phyloP scores from a whole-genome alignment of 30 jellyfish, hydroid and myxozoan species.

The Hydra vulgaris region DNA sequence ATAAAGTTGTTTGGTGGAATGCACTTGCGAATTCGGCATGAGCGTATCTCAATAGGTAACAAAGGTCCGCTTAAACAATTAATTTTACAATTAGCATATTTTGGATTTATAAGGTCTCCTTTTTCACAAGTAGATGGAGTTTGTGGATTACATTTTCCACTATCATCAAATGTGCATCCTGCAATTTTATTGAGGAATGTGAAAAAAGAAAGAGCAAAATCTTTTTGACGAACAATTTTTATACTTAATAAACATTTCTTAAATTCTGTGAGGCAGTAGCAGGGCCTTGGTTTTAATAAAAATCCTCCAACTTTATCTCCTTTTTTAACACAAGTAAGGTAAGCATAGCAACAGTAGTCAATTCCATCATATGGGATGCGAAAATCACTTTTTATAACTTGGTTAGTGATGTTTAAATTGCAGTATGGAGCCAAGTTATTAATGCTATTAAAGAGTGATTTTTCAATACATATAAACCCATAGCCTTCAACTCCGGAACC shows the following conservation, averaged over 20 bases:
- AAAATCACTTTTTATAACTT: conserved; percentile 6
- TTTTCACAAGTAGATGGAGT: conserved; percentile 32
- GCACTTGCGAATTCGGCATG: conserved; percentile 44
- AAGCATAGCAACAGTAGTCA: conserved; percentile 42
- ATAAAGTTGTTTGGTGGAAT: conserved; percentile 18
- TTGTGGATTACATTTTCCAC: conserved; percentile 29
- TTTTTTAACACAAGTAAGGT: conserved; percentile 22
- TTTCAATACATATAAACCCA: conserved; percentile 36
- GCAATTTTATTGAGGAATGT: conserved; percentile 1
- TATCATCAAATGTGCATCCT: conserved; percentile 31
- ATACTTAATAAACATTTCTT: conserved; percentile 20
- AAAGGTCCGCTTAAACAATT: conserved; percentile 55
- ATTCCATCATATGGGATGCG: conserved; percentile 17
- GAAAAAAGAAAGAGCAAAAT: conserved; percentile 1
- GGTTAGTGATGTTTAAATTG: conserved; percentile 22
- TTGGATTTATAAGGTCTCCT: conserved; percentile 42
- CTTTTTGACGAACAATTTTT: neutral
- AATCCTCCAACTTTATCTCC: conserved; percentile 20
- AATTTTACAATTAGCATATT: conserved; percentile 43
- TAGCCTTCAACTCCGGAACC: conserved; percentile 28
- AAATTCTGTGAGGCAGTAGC: conserved; percentile 37
- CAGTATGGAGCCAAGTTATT: conserved; percentile 24
- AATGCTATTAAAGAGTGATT: conserved; percentile 6
- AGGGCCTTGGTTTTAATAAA: conserved; percentile 40
- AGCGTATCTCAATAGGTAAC: conserved; percentile 41